Base-by-base conservation (phyloP, 2,888 invertebrate genomes). In the Clostera curtula region DNA sequence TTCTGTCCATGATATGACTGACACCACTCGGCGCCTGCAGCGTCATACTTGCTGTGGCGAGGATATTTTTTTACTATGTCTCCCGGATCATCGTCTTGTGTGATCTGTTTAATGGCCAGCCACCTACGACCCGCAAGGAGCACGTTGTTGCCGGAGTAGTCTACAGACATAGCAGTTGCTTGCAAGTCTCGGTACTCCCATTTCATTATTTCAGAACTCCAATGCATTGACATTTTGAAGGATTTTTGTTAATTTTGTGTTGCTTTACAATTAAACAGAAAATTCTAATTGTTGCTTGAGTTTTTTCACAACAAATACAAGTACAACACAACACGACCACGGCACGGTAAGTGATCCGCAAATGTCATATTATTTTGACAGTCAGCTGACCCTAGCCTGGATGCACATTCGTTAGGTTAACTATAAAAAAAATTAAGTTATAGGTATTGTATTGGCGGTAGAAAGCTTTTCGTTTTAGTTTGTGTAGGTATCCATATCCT, bases 131-230 rank as follows among this genome's bases (percentile, higher is more conserved):
- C 96, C 9, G 96, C 96, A 40, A 97, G 77, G 25, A 97, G 77
- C 20, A 95, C 93, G 82, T 90, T 93, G 55, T 90, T 90, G 1
- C 96, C 96, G 3, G 92, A 89, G 60, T 89, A 90, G 72, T 95
- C 94, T 18, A 97, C 90, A 31, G 96, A 93, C 95, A 97, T 96
- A 9, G 95, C 93, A 56, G 93, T 96, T 3, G 96, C 96, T 87
- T 96, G 88, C 19, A 96, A 77, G 68, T 96, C 96, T 35, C 93
- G 88, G 64, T 94, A 94, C 62, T 96, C 96, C 60, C 84, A 84
- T 62, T 85, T 85, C 65, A 82, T 69, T 18, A 74, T 62, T 53
- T 85, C 85, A 15, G 84, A 77, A 57, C 77, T 84, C 85, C 85
- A 85, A 41, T 83, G 83, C 12, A 82, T 76, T 9, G 83, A 68